phyloP scores from a whole-genome alignment of 2,888 invertebrate genomes.

The Augiades crinisus region DNA sequence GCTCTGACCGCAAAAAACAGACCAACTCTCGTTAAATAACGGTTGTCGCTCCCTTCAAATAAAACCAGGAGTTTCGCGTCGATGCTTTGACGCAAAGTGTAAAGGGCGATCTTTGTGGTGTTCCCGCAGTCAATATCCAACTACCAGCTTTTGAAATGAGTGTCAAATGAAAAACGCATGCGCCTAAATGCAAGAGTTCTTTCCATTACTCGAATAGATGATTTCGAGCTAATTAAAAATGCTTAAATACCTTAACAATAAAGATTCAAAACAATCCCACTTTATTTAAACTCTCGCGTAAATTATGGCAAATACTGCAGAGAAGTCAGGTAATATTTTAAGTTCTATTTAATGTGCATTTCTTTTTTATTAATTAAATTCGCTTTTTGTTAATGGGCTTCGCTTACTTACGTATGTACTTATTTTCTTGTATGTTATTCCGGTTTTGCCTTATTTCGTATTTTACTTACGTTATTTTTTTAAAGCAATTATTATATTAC shows the following conservation, averaged over 20 bases:
- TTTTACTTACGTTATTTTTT: constrained; percentile 25
- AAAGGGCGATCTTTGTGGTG: neutral
- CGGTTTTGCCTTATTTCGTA: constrained; percentile 14
- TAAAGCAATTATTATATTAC: neutral
- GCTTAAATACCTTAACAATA: too few relatives aligned
- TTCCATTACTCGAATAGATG: too few relatives aligned
- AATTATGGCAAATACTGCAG: too few relatives aligned
- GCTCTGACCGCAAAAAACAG: constrained; percentile 5
- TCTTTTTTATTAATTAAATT: constrained; percentile 27
- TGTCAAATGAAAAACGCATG: neutral
- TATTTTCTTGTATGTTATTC: neutral
- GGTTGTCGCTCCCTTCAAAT: constrained; percentile 15
- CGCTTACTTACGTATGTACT: constrained; percentile 7
- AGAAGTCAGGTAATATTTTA: too few relatives aligned
- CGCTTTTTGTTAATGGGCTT: constrained; percentile 13
- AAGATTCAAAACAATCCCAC: too few relatives aligned
- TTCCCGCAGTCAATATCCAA: neutral
- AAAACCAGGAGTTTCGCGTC: constrained; percentile 7
- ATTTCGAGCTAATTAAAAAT: too few relatives aligned
- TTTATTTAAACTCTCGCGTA: too few relatives aligned
- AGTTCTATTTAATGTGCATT: neutral
- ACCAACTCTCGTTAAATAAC: constrained; percentile 13
- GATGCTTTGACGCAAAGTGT: neutral
- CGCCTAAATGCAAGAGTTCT: too few relatives aligned
- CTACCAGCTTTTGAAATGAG: constrained; percentile 1